A percentile compares a stretch with the other conserved stretches of the same genome.
These are phyloP conservation scores for Rhyacophila brunnea DNA, from an alignment of 1,140 invertebrate species.

Conservation along the genomic window DNA sequence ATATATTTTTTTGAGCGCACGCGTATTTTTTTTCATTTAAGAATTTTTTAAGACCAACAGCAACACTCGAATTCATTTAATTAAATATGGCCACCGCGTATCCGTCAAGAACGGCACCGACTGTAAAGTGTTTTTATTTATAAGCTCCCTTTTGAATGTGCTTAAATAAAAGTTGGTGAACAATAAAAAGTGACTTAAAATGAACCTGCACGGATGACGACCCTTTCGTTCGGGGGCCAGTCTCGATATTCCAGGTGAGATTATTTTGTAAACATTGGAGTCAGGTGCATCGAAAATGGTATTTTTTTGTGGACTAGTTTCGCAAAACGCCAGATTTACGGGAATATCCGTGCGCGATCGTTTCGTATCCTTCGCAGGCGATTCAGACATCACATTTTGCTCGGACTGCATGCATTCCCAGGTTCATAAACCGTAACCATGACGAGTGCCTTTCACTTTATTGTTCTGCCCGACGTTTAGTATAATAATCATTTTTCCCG, in stretches of 20 bases:
- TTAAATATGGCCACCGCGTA: slow-evolving; percentile 25
- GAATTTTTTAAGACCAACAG: too few species aligned
- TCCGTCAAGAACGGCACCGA: slow-evolving; percentile 23
- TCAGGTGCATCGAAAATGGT: slow-evolving; percentile 14
- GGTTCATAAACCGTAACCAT: slow-evolving; percentile 10
- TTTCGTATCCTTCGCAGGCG: too few species aligned
- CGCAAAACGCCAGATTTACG: too few species aligned
- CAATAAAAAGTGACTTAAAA: neutral
- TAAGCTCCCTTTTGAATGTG: slow-evolving; percentile 10
- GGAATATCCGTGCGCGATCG: too few species aligned
- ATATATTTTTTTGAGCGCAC: too few species aligned
- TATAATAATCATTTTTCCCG: slow-evolving; percentile 14
- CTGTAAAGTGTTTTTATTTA: slow-evolving; percentile 16
- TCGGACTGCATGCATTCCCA: neutral
- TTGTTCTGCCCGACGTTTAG: slow-evolving; percentile 20
- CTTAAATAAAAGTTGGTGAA: neutral
- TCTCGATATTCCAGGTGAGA: slow-evolving; percentile 16
- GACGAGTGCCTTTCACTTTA: slow-evolving; percentile 24
- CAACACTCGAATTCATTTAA: slow-evolving; percentile 20
- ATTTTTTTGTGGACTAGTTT: too few species aligned
- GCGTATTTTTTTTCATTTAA: too few species aligned
- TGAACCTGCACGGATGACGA: slow-evolving; percentile 21
- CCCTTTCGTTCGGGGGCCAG: slow-evolving; percentile 12
- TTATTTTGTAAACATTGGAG: slow-evolving; percentile 29
- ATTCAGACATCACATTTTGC: too few species aligned